Base-by-base conservation (phyloP, 2,888 invertebrate species). In the Poecilobothrus nobilitatus region DNA sequence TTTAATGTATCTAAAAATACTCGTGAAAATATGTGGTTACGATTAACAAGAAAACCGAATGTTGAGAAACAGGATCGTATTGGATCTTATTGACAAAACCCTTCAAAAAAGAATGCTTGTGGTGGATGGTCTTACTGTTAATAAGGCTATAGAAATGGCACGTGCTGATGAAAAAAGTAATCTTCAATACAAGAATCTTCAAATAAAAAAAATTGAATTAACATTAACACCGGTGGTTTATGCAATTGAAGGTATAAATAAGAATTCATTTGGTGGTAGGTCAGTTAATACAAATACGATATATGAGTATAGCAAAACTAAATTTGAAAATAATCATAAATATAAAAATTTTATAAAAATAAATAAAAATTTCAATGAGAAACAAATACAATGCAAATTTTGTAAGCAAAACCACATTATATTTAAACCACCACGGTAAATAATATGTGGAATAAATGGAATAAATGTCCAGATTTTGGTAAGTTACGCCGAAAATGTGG, bases 1-100 rank as follows among this genome's bases (percentile, higher is more conserved):
- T 44, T 41, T 70, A 41, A 68, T 67, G 22, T 68, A 70, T 34
- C 22, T 70, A 15, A 68, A 67, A 67, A 68, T 66, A 27, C 44
- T 70, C 7, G 66, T 66, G 1, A 65, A 63, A n/a, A n/a, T n/a
- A n/a, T n/a, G n/a, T n/a, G n/a, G n/a, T n/a, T n/a, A n/a, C n/a
- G n/a, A n/a, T n/a, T n/a, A n/a, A n/a, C n/a, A n/a, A n/a, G n/a
- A n/a, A n/a, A n/a, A n/a, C n/a, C n/a, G n/a, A n/a, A 68, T 69
- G 68, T 44, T 70, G 18, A 33, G 70, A 21, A 67, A 68, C 20
- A 65, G 62, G 62, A 68, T 70, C 44, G 68, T 70, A 8, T 12
- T 67, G 44, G 67, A 68, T 27, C 63, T 68, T 7, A 1, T 7
- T 1, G 65, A 69, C 21, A 67, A 69, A 64, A 63, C 15, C 5